A percentile compares a stretch with the other conserved stretches of the same genome.
Conservation (phyloP, 2,888 invertebrate species). For the Caenorhabditis sinica region DNA sequence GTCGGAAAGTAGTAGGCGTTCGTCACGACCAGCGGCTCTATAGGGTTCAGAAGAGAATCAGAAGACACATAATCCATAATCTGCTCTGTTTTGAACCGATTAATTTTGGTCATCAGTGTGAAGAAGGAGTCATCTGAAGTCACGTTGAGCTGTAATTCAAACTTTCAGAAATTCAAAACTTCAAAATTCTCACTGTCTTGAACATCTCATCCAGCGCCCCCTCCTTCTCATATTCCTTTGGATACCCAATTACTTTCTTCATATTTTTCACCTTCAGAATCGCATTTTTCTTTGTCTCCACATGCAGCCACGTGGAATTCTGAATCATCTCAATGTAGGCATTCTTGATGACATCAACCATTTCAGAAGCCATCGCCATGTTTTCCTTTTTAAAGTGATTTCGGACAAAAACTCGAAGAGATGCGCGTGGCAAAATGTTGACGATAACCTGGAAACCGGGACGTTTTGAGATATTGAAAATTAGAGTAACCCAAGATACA, state of each 20-base stretch:
- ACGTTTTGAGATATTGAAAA: background rate
- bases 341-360: constrained; percentile 23
- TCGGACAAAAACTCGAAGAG: constrained; percentile 44
- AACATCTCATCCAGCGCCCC: constrained; percentile 45
- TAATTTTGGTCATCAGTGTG: constrained; percentile 26
- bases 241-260: constrained; percentile 40
- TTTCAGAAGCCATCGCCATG: constrained; percentile 5
- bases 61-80: constrained; percentile 32
- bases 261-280: constrained; percentile 30
- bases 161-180: background rate
- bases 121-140: constrained; percentile 30
- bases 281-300: constrained; percentile 6
- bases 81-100: constrained; percentile 48
- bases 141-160: constrained; percentile 17
- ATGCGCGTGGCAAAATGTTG: constrained; percentile 23
- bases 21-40: constrained; percentile 3
- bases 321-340: constrained; percentile 32
- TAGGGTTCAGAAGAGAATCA: constrained; percentile 31
- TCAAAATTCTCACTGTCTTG: constrained; percentile 17
- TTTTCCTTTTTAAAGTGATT: constrained; percentile 41
- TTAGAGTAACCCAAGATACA: background rate
- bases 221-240: constrained; percentile 47
- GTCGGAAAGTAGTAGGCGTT: constrained; percentile 40
- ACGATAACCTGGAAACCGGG: constrained; percentile 6
- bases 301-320: constrained; percentile 35